Base-by-base conservation (phyloP, 2,113 vertebrate genomes). In the Myrmecobius fasciatus region DNA sequence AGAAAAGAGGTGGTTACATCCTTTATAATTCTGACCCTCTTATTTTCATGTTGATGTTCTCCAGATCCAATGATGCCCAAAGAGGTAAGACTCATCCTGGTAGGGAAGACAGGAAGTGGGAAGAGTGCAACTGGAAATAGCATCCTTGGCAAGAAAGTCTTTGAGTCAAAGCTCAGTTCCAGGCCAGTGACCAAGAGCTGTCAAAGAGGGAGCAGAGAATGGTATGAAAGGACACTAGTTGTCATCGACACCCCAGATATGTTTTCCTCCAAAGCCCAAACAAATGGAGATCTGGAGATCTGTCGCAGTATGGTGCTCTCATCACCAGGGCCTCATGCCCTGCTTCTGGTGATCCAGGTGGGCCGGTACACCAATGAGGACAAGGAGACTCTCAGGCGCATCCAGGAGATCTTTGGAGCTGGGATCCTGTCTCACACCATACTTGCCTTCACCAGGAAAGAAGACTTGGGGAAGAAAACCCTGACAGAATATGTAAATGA, bases 121-220 rank as follows among this genome's bases (percentile, higher is more conserved):
- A 97, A 97, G 43, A 97, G 97, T 7, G 93, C 95, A 0, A 97
- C 96, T 0, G 95, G 92, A 53, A 97, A 97, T 48, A 97, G 89
- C 93, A 96, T 96, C 94, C 94, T 97, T 0, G 92, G 97, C 83
- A 46, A 90, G 11, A 1, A 51, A 9, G 89, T 1, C 3, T 97
- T 96, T 9, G 26, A 89, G 36, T 96, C 96, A 0, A 95, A 52
- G 43, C 8, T 96, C 89, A 97, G 96, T 0, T 0, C 91, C 0
- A 8, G 25, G 1, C 51, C 51, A 0, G 94, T 97, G 95, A 97
- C 96, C 53, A 1, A 0, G 48, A 11, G 25, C 28, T 75, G 92
- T 14, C 93, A 96, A 60, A 47, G 0, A 3, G 95, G 9, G 22
- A 9, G 14, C 43, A 5, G 94, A 0, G 2, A 0, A 24, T 96